A percentile compares a stretch with the other conserved stretches of the same genome.
Evolutionary conservation across 2,888 invertebrate genomes (phyloP).

Genomic region (Timandra comae): DNA sequence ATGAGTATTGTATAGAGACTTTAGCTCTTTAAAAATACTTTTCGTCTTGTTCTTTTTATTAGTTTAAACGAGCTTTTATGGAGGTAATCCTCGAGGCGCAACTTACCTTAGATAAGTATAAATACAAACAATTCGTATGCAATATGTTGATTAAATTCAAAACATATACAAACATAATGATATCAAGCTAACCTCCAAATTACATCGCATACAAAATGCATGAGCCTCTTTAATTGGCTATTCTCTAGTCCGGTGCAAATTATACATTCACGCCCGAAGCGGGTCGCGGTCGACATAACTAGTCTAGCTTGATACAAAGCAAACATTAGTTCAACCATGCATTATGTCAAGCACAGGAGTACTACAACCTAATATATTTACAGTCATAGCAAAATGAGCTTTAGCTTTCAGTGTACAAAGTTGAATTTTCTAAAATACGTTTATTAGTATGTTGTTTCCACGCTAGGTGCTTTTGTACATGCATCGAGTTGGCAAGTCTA

Average conservation of each 20-base stretch:
- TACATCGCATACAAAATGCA: constrained; percentile 60
- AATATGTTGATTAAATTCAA: too few relatives aligned
- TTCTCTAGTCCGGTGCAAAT: constrained; percentile 56
- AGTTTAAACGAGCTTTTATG: too few relatives aligned
- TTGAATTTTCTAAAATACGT: constrained; percentile 2
- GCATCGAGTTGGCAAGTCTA: constrained; percentile 61
- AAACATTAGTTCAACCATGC: constrained; percentile 75
- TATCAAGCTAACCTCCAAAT: constrained; percentile 24
- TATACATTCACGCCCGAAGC: constrained; percentile 72
- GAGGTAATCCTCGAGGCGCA: too few relatives aligned
- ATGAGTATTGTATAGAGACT: too few relatives aligned
- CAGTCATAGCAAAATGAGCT: neutral
- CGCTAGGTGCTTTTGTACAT: constrained; percentile 43
- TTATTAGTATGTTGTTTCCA: constrained; percentile 14
- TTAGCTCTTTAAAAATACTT: too few relatives aligned
- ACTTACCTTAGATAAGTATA: too few relatives aligned
- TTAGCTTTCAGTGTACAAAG: neutral
- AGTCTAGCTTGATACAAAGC: constrained; percentile 70
- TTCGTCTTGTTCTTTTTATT: too few relatives aligned
- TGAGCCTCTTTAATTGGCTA: constrained; percentile 69
- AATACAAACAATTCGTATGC: too few relatives aligned
- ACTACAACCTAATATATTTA: constrained; percentile 27
- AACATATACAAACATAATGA: too few relatives aligned
- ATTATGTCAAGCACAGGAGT: constrained; percentile 73
- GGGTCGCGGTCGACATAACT: constrained; percentile 62